Evolutionary conservation across 1,140 invertebrate genomes (phyloP).

Genomic region (Oryctes rhinoceros): DNA sequence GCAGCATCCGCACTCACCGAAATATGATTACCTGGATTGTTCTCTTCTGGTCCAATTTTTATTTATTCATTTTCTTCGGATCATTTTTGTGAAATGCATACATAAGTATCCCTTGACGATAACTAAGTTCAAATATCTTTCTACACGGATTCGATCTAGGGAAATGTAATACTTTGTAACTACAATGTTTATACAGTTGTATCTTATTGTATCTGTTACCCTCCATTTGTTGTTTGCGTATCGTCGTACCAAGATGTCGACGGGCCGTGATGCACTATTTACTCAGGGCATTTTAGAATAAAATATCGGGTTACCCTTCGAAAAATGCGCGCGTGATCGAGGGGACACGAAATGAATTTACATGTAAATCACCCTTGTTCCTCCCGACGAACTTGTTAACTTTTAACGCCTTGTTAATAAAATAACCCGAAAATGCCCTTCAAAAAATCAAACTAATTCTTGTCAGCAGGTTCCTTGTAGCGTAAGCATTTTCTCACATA

Average conservation of each 20-base stretch:
- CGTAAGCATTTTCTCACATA: background rate
- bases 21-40: too few species aligned
- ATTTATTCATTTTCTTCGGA: too few species aligned
- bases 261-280: conserved; percentile 10
- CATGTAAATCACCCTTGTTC: conserved; percentile 11
- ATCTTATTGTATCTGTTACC: conserved; percentile 8
- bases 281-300: background rate
- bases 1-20: too few species aligned
- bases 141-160: background rate
- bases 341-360: background rate
- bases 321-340: background rate
- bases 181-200: conserved; percentile 15
- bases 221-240: conserved; percentile 24
- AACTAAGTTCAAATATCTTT: background rate
- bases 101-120: too few species aligned
- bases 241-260: background rate
- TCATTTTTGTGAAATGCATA: too few species aligned
- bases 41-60: too few species aligned
- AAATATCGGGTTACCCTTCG: conserved; percentile 30
- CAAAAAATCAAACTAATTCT: background rate
- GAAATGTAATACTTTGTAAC: conserved; percentile 7
- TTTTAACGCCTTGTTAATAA: conserved; percentile 42
- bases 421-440: conserved; percentile 4
- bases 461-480: background rate
- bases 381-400: conserved; percentile 25